phyloP scores from a whole-genome alignment of 2,888 invertebrate species.

The Beris chalybata region DNA sequence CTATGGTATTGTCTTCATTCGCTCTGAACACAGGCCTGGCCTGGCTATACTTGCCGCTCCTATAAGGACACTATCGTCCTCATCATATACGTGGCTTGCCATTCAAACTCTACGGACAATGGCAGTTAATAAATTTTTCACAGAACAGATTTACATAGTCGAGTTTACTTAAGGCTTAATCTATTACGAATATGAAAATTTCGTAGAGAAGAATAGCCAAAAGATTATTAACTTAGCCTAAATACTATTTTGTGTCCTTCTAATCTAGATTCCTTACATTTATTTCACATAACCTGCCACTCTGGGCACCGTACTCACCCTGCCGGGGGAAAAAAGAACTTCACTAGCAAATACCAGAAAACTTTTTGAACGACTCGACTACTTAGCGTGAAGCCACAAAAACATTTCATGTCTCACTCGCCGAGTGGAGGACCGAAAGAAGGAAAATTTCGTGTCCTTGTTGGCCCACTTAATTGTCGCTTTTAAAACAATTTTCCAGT shows the following conservation, averaged over 20 bases:
- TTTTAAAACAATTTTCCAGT: constrained; percentile 25
- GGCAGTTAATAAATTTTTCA: constrained; percentile 31
- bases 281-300: too few relatives aligned
- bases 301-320: too few relatives aligned
- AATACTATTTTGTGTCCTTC: too few relatives aligned
- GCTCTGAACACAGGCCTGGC: not conserved
- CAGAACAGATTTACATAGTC: constrained; percentile 17
- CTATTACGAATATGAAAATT: constrained; percentile 6
- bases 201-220: too few relatives aligned
- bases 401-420: not conserved
- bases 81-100: constrained; percentile 1
- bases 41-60: not conserved
- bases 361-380: not conserved
- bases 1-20: constrained; percentile 15
- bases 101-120: constrained; percentile 26
- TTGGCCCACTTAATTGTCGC: constrained; percentile 27
- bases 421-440: not conserved
- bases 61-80: not conserved
- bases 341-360: too few relatives aligned
- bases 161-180: constrained; percentile 25
- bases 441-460: constrained; percentile 23
- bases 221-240: too few relatives aligned
- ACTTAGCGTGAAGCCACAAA: too few relatives aligned
- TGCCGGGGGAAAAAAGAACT: too few relatives aligned
- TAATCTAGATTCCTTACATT: too few relatives aligned